Evolutionary conservation across 2,797 vertebrate genomes (phyloP).

Genomic region (Hozukius guyotensis): DNA sequence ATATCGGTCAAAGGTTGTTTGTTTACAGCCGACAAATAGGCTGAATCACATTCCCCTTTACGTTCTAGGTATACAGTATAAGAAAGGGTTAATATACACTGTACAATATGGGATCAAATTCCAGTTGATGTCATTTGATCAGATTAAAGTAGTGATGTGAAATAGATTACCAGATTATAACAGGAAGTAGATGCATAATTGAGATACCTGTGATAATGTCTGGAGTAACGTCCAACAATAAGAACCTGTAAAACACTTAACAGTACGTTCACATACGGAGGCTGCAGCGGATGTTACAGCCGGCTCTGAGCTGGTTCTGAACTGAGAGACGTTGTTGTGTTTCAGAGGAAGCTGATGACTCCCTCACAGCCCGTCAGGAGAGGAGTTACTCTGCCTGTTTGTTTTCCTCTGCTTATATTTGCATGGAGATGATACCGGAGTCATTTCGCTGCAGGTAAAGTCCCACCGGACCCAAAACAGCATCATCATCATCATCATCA

Average conservation of each 20-base stretch:
- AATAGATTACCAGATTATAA: neutral
- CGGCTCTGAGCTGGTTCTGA: conserved; percentile 1
- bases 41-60: neutral
- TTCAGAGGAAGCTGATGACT: conserved; percentile 46
- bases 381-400: conserved; percentile 28
- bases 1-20: conserved; percentile 18
- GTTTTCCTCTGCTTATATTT: conserved; percentile 59
- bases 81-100: neutral
- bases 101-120: neutral
- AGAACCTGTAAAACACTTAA: neutral
- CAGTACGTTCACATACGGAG: conserved; percentile 23
- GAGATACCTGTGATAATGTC: neutral
- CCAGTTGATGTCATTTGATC: neutral
- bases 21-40: neutral
- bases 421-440: conserved; percentile 34
- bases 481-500: conserved; percentile 43
- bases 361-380: conserved; percentile 17
- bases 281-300: conserved; percentile 31
- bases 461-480: conserved; percentile 44
- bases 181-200: neutral
- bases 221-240: neutral
- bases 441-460: conserved; percentile 58
- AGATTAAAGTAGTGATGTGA: neutral
- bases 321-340: neutral
- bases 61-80: neutral